Evolutionary conservation across 2,113 vertebrate species (phyloP), one percentile per base, ranked within the genome.

Genomic region (Megaceryle maxima): DNA sequence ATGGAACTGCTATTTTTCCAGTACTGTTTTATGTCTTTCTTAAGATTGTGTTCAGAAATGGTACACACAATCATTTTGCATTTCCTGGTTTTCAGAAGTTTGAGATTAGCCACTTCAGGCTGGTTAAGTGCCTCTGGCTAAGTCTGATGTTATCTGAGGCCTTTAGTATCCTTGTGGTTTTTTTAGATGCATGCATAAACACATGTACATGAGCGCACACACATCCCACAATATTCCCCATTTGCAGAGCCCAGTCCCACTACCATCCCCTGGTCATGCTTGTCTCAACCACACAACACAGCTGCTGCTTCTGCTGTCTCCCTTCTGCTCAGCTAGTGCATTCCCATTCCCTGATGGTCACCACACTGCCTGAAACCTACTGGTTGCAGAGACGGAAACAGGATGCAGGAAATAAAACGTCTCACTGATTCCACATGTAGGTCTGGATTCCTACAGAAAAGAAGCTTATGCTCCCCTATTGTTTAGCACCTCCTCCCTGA

Each of bases 391-490:
- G 72, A 33, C 4, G 1, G 41, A 77, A 91, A 82, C 41, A 70
- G 77, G 68, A 88, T 43, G 51, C 73, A 84, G 74, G 87, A 94
- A 95, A 92, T 89, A 80, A 85, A 82, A 57, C 0, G 1, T 67
- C 66, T 94, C 88, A 85, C 83, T 39, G 79, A 83, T 88, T 90
- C 66, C 92, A 92, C 83, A 64, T 72, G 59, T 39, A 69, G 56
- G 60, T 77, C 83, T 80, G 59, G 35, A 90, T 39, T 90, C 76
- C 63, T n/a, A 48, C 35, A 81, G n/a, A 80, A 86, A 50, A 63
- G 33, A 92, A 41, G 59, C 25, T 88, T 86, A 33, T 74, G 16
- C 18, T 92, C 5, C 28, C 12, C 37, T 39, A 50, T 1, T 51
- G 64, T 48, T 88, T 57, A 80, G 62, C 75, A 74, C 26, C 67